Percentiles rank a stretch among this genome's conserved stretches.
These are phyloP conservation scores for Cuculus canorus DNA, from an alignment of 2,797 vertebrate species.

Conservation along the genomic window DNA sequence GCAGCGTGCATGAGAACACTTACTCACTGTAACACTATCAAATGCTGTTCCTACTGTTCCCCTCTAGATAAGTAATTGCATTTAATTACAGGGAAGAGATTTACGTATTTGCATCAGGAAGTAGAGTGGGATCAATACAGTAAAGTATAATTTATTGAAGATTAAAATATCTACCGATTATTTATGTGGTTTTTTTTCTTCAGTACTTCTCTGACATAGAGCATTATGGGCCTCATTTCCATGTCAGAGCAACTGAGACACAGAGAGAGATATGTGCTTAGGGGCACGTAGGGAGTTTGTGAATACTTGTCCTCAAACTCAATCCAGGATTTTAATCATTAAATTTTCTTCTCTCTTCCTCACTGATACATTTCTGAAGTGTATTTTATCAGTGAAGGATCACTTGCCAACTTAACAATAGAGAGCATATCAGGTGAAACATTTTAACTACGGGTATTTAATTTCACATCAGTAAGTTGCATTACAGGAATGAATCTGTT, in stretches of 20 bases:
- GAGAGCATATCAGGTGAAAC: not conserved
- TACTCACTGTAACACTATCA: not conserved
- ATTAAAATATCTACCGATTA: not conserved
- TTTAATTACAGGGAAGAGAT: not conserved
- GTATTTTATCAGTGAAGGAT: constrained; percentile 1
- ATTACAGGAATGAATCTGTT: not conserved
- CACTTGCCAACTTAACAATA: not conserved
- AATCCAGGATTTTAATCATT: not conserved
- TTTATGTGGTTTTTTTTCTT: not conserved
- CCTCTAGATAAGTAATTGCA: not conserved
- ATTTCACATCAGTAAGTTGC: constrained; percentile 16
- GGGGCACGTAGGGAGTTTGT: not conserved
- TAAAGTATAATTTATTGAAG: not conserved
- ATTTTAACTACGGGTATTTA: not conserved
- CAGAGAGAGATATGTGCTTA: not conserved
- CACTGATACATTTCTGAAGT: not conserved
- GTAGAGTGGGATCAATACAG: not conserved
- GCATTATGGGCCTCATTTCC: not conserved
- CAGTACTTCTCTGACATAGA: not conserved
- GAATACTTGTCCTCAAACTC: not conserved
- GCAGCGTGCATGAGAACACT: not conserved
- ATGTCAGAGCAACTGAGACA: not conserved
- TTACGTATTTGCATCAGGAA: not conserved
- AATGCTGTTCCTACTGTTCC: not conserved
- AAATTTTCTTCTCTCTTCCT: not conserved